Conservation (phyloP, 2,113 vertebrate species). For the Megaleporinus macrocephalus region DNA sequence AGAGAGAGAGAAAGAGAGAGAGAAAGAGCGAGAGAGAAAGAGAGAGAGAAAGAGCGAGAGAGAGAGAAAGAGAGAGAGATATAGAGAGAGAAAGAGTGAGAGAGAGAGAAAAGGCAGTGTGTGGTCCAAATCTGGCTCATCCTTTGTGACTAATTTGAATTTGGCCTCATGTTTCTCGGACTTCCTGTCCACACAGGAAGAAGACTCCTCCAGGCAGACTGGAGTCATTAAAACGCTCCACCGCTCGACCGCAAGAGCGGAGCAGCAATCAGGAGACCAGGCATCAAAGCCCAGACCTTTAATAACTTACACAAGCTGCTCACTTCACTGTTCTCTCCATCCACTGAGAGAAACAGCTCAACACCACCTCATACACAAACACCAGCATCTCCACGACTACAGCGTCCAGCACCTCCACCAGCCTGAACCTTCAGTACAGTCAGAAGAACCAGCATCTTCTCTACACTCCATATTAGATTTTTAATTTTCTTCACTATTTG, state of each 20-base stretch:
- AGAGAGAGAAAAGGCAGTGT: constrained; percentile 24
- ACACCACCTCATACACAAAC: too few species aligned
- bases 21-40: too few species aligned
- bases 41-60: too few species aligned
- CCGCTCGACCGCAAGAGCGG: neutral
- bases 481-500: too few species aligned
- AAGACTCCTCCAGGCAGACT: constrained; percentile 46
- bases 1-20: too few species aligned
- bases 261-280: neutral
- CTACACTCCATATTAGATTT: too few species aligned
- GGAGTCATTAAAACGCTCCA: constrained; percentile 50
- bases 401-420: too few species aligned
- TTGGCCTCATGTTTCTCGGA: constrained; percentile 27
- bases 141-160: constrained; percentile 54
- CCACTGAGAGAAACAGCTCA: neutral
- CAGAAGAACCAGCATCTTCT: too few species aligned
- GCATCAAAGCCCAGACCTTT: constrained; percentile 7
- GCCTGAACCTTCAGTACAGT: too few species aligned
- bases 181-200: constrained; percentile 22
- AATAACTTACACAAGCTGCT: neutral
- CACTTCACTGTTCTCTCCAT: neutral
- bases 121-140: constrained; percentile 64
- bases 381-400: too few species aligned
- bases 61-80: neutral
- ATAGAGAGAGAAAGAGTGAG: constrained; percentile 2